Evolutionary conservation across 2,113 vertebrate species (phyloP).

Genomic region (Promerops cafer): DNA sequence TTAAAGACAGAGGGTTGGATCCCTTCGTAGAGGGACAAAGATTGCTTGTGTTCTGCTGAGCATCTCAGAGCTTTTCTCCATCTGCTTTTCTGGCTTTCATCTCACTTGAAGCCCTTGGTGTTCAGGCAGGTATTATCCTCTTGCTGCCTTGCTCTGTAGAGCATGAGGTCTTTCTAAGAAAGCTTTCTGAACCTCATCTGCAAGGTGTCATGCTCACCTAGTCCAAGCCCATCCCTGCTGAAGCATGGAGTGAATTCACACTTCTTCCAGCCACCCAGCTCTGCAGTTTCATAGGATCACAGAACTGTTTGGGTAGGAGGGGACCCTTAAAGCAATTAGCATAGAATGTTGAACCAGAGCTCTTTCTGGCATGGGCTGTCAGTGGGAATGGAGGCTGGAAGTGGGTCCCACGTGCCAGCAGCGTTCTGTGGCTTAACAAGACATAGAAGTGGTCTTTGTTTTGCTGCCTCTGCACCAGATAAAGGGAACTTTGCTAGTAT

Average conservation of each 20-base stretch:
- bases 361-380: background rate
- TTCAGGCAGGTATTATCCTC: background rate
- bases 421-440: background rate
- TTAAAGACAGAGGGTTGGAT: background rate
- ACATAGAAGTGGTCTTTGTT: background rate
- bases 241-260: background rate
- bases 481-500: background rate
- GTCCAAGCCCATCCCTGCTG: background rate
- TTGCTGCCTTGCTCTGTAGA: background rate
- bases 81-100: background rate
- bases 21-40: background rate
- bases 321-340: background rate
- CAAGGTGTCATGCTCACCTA: background rate
- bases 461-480: background rate
- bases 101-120: background rate
- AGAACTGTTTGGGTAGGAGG: background rate
- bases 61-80: background rate
- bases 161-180: background rate
- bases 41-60: background rate
- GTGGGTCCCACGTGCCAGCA: background rate
- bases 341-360: background rate
- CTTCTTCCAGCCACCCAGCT: background rate
- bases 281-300: background rate
- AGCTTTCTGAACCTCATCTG: background rate
- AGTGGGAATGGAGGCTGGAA: background rate